phyloP scores from a whole-genome alignment of 2,888 invertebrate species.

The Nephrotoma flavescens region DNA sequence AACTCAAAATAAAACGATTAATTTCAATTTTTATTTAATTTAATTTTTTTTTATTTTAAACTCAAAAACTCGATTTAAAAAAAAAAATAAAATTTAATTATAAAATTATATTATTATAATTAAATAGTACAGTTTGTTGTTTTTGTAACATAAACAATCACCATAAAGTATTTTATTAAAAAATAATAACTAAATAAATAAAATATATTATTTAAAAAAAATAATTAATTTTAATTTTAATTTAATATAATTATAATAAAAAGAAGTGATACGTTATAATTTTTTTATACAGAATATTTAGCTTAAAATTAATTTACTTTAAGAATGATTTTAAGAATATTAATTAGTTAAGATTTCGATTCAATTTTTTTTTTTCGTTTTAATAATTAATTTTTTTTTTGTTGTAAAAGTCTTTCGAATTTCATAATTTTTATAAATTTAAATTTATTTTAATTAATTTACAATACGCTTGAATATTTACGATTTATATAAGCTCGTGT shows the following conservation, averaged over 20 bases:
- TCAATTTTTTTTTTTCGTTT: background rate
- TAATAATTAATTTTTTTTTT: background rate
- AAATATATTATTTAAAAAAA: background rate
- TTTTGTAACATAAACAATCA: background rate
- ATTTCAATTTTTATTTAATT: background rate
- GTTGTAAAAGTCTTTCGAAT: background rate
- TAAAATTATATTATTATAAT: background rate
- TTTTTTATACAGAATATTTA: background rate
- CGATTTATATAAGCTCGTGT: conserved; percentile 59
- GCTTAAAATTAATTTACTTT: background rate
- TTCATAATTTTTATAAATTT: background rate
- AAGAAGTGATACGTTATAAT: background rate
- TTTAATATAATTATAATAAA: background rate
- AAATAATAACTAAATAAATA: background rate
- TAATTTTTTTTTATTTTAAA: background rate
- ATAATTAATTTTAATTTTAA: background rate
- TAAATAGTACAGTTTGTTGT: background rate
- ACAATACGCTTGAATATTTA: conserved; percentile 45
- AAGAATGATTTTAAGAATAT: background rate
- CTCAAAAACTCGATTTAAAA: background rate
- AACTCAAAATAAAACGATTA: background rate
- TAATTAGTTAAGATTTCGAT: background rate
- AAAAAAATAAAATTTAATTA: background rate
- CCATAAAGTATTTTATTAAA: background rate
- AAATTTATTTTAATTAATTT: conserved; percentile 14